Percentiles rank a stretch among this genome's conserved stretches.
Evolutionary conservation across 2,888 invertebrate species (phyloP).

Genomic region (Opisthograptis luteolata): DNA sequence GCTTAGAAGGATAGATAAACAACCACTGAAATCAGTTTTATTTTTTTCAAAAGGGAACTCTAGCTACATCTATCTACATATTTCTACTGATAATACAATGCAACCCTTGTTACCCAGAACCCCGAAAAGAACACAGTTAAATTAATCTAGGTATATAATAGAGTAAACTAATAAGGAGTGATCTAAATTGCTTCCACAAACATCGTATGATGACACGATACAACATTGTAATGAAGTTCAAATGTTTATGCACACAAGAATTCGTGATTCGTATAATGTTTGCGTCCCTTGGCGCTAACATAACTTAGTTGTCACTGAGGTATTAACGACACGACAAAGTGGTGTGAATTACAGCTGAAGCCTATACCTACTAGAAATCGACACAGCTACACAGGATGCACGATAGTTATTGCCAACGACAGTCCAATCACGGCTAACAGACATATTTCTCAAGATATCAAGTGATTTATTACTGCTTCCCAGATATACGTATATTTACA

Average conservation of each 20-base stretch:
- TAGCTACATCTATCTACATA: too few species aligned
- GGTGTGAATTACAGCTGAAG: conserved; percentile 71
- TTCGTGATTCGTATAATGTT: conserved; percentile 54
- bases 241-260: conserved; percentile 50
- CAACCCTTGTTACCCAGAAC: conserved; percentile 11
- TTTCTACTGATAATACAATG: conserved; percentile 10
- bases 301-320: conserved; percentile 53
- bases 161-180: not conserved
- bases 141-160: too few species aligned
- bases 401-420: conserved; percentile 9
- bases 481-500: conserved; percentile 42
- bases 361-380: conserved; percentile 62
- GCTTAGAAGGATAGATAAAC: too few species aligned
- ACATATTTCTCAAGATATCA: conserved; percentile 64
- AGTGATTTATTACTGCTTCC: conserved; percentile 63
- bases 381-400: conserved; percentile 47
- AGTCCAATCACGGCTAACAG: conserved; percentile 56
- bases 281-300: conserved; percentile 64
- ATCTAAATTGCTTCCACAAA: conserved; percentile 12
- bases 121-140: conserved; percentile 13
- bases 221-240: conserved; percentile 38
- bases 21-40: too few species aligned
- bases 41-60: too few species aligned
- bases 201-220: conserved; percentile 22
- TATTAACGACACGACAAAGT: conserved; percentile 57